phyloP scores from a whole-genome alignment of 1,140 invertebrate species.

The Zelostemma sp. region DNA sequence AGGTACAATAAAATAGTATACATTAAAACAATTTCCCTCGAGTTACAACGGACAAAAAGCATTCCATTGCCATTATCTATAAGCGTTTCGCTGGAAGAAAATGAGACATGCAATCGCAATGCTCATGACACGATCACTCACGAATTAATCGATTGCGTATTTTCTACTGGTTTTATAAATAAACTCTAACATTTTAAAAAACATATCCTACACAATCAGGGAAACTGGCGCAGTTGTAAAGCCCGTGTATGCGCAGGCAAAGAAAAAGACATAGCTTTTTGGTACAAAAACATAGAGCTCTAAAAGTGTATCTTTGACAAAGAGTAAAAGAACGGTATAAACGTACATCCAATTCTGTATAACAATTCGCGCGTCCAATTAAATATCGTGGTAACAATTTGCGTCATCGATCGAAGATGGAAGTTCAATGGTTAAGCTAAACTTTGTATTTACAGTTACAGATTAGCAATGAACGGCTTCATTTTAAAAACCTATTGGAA shows the following conservation, averaged over 20 bases:
- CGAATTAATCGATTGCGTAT: background rate
- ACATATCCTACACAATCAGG: too few species aligned
- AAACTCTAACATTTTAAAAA: background rate
- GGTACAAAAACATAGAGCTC: conserved; percentile 1
- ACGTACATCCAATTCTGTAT: background rate
- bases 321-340: conserved; percentile 2
- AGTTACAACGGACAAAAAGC: too few species aligned
- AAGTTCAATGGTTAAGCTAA: background rate
- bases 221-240: too few species aligned
- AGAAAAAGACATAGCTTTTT: background rate
- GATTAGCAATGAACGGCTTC: conserved; percentile 1
- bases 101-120: background rate
- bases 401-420: background rate
- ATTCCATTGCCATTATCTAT: too few species aligned
- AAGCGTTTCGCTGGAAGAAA: too few species aligned
- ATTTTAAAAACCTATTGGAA: background rate
- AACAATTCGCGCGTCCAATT: background rate
- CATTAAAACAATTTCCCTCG: too few species aligned
- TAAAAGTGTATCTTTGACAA: background rate
- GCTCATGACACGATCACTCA: background rate
- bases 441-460: background rate
- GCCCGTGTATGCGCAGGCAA: too few species aligned
- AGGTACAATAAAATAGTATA: too few species aligned
- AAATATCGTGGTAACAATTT: background rate
- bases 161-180: background rate